Evolutionary conservation across 2,113 vertebrate genomes (phyloP).

Genomic region (Centrocercus urophasianus): DNA sequence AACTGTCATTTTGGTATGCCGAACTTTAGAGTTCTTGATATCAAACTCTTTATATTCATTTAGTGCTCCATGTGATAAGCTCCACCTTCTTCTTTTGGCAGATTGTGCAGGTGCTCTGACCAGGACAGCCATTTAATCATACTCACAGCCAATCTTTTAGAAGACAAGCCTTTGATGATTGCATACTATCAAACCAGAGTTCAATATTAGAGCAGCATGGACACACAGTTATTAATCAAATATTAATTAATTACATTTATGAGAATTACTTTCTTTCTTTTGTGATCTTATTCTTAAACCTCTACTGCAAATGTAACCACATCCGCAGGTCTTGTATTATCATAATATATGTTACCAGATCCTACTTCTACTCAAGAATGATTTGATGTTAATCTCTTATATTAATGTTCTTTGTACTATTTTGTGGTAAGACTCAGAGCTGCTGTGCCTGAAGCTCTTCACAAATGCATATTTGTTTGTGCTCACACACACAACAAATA

Average conservation of each 20-base stretch:
- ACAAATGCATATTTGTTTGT: not conserved
- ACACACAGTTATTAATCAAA: not conserved
- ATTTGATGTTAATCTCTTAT: not conserved
- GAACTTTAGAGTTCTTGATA: not conserved
- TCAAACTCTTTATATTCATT: not conserved
- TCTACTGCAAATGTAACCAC: not conserved
- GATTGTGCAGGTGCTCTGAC: not conserved
- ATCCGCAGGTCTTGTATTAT: not conserved
- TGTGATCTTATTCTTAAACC: not conserved
- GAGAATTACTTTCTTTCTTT: not conserved
- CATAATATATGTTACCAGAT: not conserved
- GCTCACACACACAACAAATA: not conserved
- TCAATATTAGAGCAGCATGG: not conserved
- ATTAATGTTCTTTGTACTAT: not conserved
- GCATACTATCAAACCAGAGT: not conserved
- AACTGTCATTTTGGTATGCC: not conserved
- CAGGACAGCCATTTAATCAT: not conserved
- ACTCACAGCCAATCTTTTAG: not conserved
- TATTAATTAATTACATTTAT: not conserved
- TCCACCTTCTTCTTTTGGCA: not conserved
- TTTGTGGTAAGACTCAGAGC: not conserved
- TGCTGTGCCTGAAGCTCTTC: not conserved
- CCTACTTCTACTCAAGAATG: not conserved
- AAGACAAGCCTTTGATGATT: not conserved
- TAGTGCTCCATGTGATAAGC: not conserved